These are phyloP conservation scores for Hydriomena furcata DNA, from an alignment of 2,888 invertebrate species.

Conservation along the genomic window DNA sequence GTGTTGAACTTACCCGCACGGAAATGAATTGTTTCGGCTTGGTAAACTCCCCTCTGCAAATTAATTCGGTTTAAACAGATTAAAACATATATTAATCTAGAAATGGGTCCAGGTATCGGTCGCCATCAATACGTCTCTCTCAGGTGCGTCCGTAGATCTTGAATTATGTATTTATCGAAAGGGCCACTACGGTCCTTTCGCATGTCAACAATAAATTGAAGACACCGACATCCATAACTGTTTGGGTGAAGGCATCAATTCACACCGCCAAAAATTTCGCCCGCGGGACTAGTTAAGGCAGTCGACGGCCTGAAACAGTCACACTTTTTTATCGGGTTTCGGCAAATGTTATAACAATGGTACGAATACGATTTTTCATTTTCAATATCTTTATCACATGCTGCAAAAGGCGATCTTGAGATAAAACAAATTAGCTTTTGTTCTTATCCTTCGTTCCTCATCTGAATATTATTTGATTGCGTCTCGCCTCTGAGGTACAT, in stretches of 20 bases:
- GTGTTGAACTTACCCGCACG: conserved; percentile 41
- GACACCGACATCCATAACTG: conserved; percentile 40
- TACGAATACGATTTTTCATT: conserved; percentile 10
- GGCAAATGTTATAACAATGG: conserved; percentile 16
- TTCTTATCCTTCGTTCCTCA: conserved; percentile 52
- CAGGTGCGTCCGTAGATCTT: conserved; percentile 26
- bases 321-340: conserved; percentile 25
- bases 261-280: conserved; percentile 42
- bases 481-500: conserved; percentile 45
- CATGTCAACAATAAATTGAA: conserved; percentile 47
- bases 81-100: conserved; percentile 28
- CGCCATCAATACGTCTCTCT: conserved; percentile 7
- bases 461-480: conserved; percentile 65
- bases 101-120: background rate
- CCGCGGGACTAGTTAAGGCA: conserved; percentile 43
- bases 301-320: conserved; percentile 35
- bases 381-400: conserved; percentile 14
- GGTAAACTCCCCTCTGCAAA: conserved; percentile 43
- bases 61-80: conserved; percentile 39
- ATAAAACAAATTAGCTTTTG: conserved; percentile 45
- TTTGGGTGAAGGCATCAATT: conserved; percentile 41
- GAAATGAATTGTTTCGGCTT: conserved; percentile 43
- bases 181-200: conserved; percentile 31
- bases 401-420: conserved; percentile 33
- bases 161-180: conserved; percentile 36